Conservation (phyloP, 2,888 invertebrate species). For the Spatulosminthurus flaviceps region DNA sequence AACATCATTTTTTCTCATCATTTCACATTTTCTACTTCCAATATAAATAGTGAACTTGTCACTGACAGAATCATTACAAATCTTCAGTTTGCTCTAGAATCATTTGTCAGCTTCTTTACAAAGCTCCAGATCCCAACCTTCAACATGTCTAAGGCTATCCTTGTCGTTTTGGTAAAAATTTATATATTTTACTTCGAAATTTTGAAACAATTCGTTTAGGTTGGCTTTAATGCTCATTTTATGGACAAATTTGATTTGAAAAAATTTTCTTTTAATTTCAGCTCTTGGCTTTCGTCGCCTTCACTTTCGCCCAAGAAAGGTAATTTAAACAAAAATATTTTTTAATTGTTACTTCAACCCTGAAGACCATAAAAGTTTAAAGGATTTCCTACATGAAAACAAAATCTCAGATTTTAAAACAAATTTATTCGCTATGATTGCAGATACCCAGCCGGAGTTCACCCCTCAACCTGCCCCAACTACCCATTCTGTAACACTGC, state of each 20-base stretch:
- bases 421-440: slow-evolving; percentile 1
- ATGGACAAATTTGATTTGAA: slow-evolving; percentile 3
- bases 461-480: slow-evolving; percentile 71
- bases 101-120: slow-evolving; percentile 16
- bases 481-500: slow-evolving; percentile 71
- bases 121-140: slow-evolving; percentile 23
- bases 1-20: not conserved
- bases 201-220: no score
- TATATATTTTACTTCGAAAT: no score
- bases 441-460: slow-evolving; percentile 53
- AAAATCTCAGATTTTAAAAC: no score
- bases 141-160: slow-evolving; percentile 52
- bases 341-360: no score
- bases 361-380: no score
- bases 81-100: slow-evolving; percentile 1
- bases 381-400: no score
- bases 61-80: slow-evolving; percentile 24
- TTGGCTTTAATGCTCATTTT: no score
- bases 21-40: slow-evolving; percentile 3
- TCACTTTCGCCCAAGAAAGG: slow-evolving; percentile 55
- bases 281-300: slow-evolving; percentile 58
- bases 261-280: slow-evolving; percentile 40
- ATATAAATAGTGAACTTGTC: slow-evolving; percentile 41
- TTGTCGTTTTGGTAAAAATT: slow-evolving; percentile 52
- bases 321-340: no score